Percentiles rank a stretch among this genome's conserved stretches.
phyloP scores from a whole-genome alignment of 1,140 invertebrate species.

The Cherax quadricarinatus region DNA sequence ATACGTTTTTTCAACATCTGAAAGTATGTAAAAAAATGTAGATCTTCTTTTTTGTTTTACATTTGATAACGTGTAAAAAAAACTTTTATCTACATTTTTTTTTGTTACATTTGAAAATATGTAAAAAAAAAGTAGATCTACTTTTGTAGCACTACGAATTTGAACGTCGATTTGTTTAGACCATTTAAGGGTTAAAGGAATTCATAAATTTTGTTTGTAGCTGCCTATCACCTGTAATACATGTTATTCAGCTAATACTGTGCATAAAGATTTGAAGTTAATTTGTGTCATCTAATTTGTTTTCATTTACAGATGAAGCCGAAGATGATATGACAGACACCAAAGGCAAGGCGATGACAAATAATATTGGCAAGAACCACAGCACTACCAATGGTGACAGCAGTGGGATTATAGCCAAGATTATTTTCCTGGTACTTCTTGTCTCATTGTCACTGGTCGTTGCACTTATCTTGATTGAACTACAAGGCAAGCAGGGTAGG shows the following conservation, averaged over 20 bases:
- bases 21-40: too few relatives aligned
- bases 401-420: conserved; percentile 57
- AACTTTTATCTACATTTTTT: too few relatives aligned
- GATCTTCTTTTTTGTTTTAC: too few relatives aligned
- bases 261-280: not conserved
- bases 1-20: too few relatives aligned
- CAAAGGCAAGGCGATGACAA: conserved; percentile 14
- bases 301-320: conserved; percentile 24
- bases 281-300: not conserved
- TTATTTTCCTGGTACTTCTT: conserved; percentile 51
- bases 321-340: conserved; percentile 32
- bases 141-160: too few relatives aligned
- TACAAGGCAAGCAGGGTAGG: conserved; percentile 68
- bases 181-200: too few relatives aligned
- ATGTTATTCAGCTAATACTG: not conserved
- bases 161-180: too few relatives aligned
- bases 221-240: too few relatives aligned
- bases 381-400: conserved; percentile 4
- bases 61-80: too few relatives aligned
- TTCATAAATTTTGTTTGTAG: too few relatives aligned
- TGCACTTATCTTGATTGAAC: conserved; percentile 56
- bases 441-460: conserved; percentile 49
- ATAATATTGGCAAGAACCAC: not conserved
- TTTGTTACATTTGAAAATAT: too few relatives aligned
- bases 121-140: too few relatives aligned